These are phyloP conservation scores for Perdix hodgsoniae DNA, from an alignment of 2,797 vertebrate species.

Conservation along the genomic window DNA sequence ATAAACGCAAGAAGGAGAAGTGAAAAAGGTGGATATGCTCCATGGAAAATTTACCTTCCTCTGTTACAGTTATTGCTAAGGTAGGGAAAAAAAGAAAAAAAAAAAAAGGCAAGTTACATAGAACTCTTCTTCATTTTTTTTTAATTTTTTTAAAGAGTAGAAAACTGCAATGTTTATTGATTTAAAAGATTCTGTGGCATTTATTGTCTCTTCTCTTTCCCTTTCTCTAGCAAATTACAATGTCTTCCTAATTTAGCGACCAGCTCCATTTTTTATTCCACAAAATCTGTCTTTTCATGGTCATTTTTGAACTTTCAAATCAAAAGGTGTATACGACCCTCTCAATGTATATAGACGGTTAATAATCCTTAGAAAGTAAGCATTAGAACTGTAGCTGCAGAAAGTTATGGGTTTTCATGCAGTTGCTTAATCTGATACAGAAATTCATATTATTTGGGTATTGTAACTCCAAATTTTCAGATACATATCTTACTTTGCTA, in stretches of 20 bases:
- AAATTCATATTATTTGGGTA: background rate
- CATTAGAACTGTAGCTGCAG: background rate
- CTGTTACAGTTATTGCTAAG: background rate
- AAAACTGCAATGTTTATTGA: background rate
- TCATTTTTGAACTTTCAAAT: background rate
- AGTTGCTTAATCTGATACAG: background rate
- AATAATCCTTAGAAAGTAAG: background rate
- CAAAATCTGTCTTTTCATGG: background rate
- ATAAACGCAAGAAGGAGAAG: too few relatives aligned
- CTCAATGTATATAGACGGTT: background rate
- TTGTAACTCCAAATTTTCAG: background rate
- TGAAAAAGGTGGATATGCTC: background rate
- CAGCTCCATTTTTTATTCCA: background rate
- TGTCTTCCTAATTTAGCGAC: background rate
- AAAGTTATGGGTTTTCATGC: background rate
- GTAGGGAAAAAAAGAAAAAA: background rate
- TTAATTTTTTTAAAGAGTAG: background rate
- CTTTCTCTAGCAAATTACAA: background rate
- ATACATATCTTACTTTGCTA: background rate
- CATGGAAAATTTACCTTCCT: background rate
- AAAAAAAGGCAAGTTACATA: background rate
- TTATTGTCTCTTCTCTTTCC: background rate
- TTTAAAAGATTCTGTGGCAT: background rate
- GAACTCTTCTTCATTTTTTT: background rate
- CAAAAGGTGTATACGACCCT: background rate